These are phyloP conservation scores for Trissolcus japonicus DNA, from an alignment of 2,888 invertebrate species.

Conservation along the genomic window DNA sequence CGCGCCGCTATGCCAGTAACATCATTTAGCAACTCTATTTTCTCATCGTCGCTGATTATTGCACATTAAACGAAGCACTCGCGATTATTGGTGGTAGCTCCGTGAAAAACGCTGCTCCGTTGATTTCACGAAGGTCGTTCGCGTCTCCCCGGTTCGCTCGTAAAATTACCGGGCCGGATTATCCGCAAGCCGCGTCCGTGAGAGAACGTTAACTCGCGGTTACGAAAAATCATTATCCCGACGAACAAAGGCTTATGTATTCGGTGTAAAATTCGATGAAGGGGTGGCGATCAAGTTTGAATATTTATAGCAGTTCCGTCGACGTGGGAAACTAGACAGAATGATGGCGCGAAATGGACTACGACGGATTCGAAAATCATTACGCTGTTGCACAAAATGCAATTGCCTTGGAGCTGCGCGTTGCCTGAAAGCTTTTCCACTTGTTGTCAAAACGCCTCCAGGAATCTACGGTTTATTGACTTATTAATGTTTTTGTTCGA, in stretches of 20 bases:
- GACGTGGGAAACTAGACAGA: constrained; percentile 28
- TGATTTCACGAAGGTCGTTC: constrained; percentile 51
- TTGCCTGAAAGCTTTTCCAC: constrained; percentile 34
- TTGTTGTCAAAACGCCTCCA: constrained; percentile 34
- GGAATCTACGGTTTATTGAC: constrained; percentile 44
- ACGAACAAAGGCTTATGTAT: constrained; percentile 31
- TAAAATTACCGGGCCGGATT: constrained; percentile 47
- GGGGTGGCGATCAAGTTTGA: constrained; percentile 20
- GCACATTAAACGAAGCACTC: constrained; percentile 53
- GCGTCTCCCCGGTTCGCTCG: constrained; percentile 34
- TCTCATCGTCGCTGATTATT: constrained; percentile 50
- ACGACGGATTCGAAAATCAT: constrained; percentile 21
- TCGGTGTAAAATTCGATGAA: constrained; percentile 24
- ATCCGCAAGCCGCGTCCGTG: constrained; percentile 38
- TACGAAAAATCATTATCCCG: constrained; percentile 44
- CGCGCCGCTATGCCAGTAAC: constrained; percentile 42
- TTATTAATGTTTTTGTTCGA: constrained; percentile 41
- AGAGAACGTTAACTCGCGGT: constrained; percentile 48
- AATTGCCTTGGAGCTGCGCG: constrained; percentile 37
- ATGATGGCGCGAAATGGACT: constrained; percentile 3
- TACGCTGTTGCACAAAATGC: constrained; percentile 44
- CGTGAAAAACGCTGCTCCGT: constrained; percentile 31
- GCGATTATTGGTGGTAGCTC: constrained; percentile 52
- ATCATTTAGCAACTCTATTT: constrained; percentile 55
- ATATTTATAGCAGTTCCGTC: constrained; percentile 29